These are phyloP conservation scores for Numida meleagris DNA, from an alignment of 2,113 vertebrate genomes.

Conservation along the genomic window DNA sequence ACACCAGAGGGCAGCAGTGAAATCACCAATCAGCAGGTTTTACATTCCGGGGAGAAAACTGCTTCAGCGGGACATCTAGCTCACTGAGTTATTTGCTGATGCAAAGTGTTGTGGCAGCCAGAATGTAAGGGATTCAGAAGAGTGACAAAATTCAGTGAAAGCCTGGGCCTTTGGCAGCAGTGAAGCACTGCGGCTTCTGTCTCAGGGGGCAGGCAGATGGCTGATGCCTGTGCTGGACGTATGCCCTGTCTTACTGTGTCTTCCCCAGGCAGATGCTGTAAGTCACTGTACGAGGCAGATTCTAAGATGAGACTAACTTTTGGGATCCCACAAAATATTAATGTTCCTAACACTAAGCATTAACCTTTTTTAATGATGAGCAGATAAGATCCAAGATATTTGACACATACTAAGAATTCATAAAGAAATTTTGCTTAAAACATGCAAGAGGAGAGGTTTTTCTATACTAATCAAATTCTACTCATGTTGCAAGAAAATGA, in stretches of 20 bases:
- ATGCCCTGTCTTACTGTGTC: rapidly evolving
- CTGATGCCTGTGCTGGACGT: neutral
- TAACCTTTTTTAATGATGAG: neutral
- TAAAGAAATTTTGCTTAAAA: neutral
- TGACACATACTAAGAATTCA: rapidly evolving
- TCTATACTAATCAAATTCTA: neutral
- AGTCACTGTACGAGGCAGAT: neutral
- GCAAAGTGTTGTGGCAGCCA: neutral
- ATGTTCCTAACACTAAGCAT: neutral
- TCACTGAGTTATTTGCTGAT: neutral
- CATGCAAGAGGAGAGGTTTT: neutral
- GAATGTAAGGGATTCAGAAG: neutral
- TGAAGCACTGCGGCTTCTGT: neutral
- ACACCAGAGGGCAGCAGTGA: neutral
- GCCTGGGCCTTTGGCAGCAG: neutral
- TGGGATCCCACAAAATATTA: neutral
- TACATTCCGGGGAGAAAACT: neutral
- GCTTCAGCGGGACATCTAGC: rapidly evolving
- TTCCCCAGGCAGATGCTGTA: neutral
- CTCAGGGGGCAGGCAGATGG: neutral
- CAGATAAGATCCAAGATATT: neutral
- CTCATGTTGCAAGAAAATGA: neutral
- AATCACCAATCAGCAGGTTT: neutral
- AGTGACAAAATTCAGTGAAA: neutral
- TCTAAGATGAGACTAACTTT: neutral